Percentiles rank a stretch among this genome's conserved stretches.
phyloP scores from a whole-genome alignment of 2,797 vertebrate species.

The Malurus leucopterus region DNA sequence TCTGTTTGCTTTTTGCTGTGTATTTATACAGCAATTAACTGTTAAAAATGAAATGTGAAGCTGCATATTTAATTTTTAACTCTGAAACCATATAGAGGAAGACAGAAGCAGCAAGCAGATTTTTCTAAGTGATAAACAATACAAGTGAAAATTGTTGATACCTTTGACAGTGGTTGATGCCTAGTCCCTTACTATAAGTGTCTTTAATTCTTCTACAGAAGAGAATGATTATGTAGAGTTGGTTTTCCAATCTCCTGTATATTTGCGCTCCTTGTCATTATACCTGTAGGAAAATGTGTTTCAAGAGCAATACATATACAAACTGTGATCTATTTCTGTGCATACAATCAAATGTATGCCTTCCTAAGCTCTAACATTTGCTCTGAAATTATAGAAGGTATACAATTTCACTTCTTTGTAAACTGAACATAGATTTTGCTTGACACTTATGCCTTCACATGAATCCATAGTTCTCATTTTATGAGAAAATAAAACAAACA shows the following conservation, averaged over 20 bases:
- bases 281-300: background rate
- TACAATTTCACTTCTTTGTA: background rate
- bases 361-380: background rate
- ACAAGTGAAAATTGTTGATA: background rate
- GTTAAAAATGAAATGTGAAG: constrained; percentile 4
- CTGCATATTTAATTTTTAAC: background rate
- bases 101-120: background rate
- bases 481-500: background rate
- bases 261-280: background rate
- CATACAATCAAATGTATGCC: background rate
- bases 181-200: background rate
- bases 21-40: constrained; percentile 37
- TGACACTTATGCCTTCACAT: background rate
- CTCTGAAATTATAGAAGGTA: background rate
- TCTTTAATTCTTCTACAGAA: constrained; percentile 13
- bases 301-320: background rate
- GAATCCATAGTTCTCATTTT: constrained; percentile 4
- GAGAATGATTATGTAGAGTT: background rate
- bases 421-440: constrained; percentile 3
- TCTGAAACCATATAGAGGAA: background rate
- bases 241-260: background rate
- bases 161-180: background rate
- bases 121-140: background rate
- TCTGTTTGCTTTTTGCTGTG: background rate
- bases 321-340: background rate